Conservation (phyloP, 2,113 vertebrate genomes). For the Albula goreensis region DNA sequence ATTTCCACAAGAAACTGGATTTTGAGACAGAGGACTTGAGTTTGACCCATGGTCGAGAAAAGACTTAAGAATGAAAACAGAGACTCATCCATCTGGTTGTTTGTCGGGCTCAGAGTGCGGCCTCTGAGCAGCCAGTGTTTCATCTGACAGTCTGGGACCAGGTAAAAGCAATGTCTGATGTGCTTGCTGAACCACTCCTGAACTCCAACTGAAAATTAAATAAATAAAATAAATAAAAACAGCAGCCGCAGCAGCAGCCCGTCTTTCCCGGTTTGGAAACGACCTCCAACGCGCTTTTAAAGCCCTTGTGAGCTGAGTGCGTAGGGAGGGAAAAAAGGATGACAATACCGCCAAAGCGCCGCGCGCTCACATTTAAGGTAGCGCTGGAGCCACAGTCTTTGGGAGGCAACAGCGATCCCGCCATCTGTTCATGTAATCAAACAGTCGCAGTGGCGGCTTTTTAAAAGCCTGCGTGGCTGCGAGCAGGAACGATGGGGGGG, state of each 20-base stretch:
- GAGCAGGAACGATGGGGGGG: constrained; percentile 45
- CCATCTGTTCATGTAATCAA: constrained; percentile 54
- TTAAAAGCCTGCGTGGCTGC: constrained; percentile 41
- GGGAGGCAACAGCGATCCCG: constrained; percentile 49
- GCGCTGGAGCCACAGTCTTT: constrained; percentile 40
- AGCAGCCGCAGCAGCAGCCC: no score
- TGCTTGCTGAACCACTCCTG: neutral
- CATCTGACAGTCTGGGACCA: neutral
- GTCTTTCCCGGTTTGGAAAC: no score
- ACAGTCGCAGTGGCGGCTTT: constrained; percentile 44
- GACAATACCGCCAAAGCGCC: neutral
- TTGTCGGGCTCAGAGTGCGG: neutral
- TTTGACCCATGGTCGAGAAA: neutral
- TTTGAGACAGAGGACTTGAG: neutral
- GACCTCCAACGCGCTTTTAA: neutral
- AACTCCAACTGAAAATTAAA: neutral
- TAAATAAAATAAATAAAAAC: neutral
- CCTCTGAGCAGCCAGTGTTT: neutral
- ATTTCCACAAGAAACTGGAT: neutral
- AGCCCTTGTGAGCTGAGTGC: neutral
- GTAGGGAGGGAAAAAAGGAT: neutral
- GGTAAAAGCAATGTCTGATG: neutral
- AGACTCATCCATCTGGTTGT: neutral
- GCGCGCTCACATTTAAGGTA: constrained; percentile 26
- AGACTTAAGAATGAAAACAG: neutral